phyloP scores from a whole-genome alignment of 2,888 invertebrate species.

The Horisme vitalbata region DNA sequence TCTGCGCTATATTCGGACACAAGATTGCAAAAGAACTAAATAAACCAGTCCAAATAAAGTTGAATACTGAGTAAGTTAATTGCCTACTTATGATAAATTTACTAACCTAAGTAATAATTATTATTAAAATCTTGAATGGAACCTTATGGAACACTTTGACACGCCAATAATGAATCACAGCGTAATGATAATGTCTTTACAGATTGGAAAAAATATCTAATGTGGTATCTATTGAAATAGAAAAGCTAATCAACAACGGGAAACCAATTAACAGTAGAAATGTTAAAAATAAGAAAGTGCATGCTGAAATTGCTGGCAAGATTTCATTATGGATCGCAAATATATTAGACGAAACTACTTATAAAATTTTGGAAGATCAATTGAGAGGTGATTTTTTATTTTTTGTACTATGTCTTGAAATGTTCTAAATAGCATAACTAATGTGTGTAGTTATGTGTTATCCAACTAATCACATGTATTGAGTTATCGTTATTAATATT shows the following conservation, averaged over 20 bases:
- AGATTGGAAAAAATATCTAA: conserved; percentile 52
- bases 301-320: conserved; percentile 43
- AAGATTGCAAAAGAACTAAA: conserved; percentile 50
- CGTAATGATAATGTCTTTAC: conserved; percentile 5
- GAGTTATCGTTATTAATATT: too few relatives aligned
- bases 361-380: conserved; percentile 58
- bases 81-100: too few relatives aligned
- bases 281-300: conserved; percentile 37
- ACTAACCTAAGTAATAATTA: too few relatives aligned
- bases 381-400: conserved; percentile 48
- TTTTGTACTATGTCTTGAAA: conserved; percentile 2
- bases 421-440: too few relatives aligned
- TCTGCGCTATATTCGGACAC: conserved; percentile 50
- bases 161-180: background rate
- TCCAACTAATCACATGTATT: too few relatives aligned
- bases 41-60: conserved; percentile 42
- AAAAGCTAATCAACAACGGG: conserved; percentile 36
- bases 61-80: conserved; percentile 58
- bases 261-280: conserved; percentile 23
- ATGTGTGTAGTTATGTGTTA: too few relatives aligned
- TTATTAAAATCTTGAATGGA: too few relatives aligned
- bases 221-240: conserved; percentile 52
- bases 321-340: conserved; percentile 62
- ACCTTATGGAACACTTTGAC: too few relatives aligned
- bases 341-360: conserved; percentile 55